Evolutionary conservation across 2,797 vertebrate genomes (phyloP).

Genomic region (Champsocephalus esox): DNA sequence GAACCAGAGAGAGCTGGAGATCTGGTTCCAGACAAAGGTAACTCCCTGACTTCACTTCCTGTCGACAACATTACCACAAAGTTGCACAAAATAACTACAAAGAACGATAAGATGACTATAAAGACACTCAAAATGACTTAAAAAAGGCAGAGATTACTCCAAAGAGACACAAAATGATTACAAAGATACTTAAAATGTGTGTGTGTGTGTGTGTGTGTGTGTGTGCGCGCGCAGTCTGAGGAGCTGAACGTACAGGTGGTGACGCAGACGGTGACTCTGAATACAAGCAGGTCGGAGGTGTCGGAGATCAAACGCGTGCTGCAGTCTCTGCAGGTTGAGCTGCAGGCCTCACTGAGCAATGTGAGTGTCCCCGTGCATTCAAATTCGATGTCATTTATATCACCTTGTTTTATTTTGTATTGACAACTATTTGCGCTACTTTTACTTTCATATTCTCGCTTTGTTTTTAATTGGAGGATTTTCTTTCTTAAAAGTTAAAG

Average conservation of each 20-base stretch:
- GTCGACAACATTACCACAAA: conserved; percentile 7
- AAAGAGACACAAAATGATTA: no score
- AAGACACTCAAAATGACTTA: no score
- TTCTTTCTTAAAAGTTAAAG: no score
- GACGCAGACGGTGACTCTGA: conserved; percentile 54
- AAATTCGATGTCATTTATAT: no score
- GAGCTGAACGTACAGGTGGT: conserved; percentile 67
- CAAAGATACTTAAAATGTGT: no score
- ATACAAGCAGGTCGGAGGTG: conserved; percentile 66
- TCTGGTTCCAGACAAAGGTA: conserved; percentile 92
- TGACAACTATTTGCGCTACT: no score
- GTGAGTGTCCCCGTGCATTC: conserved; percentile 66
- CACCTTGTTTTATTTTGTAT: no score
- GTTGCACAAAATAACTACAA: no score
- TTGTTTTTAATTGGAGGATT: no score
- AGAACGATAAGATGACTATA: not conserved
- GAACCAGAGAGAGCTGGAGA: conserved; percentile 88
- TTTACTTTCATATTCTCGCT: conserved; percentile 38
- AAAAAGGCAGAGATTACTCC: no score
- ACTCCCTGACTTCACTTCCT: not conserved
- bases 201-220: no score
- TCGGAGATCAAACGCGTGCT: conserved; percentile 68
- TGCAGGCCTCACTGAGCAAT: conserved; percentile 87
- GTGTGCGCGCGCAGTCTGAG: conserved; percentile 47
- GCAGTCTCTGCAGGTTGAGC: conserved; percentile 90